A percentile compares a stretch with the other conserved stretches of the same genome.
phyloP scores from a whole-genome alignment of 2,113 vertebrate genomes.

The Cephalopholis sonnerati region DNA sequence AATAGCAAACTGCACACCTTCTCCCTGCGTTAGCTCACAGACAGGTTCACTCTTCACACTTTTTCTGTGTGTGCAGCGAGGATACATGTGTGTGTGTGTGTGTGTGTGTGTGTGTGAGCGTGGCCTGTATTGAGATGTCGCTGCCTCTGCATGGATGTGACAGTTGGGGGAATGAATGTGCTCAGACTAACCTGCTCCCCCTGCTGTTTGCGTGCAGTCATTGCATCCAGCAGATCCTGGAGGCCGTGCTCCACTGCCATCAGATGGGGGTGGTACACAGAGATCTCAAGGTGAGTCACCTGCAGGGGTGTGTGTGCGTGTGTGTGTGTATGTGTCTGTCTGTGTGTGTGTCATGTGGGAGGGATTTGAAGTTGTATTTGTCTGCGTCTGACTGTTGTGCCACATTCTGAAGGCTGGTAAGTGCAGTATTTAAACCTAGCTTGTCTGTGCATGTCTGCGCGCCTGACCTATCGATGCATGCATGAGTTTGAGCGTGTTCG shows the following conservation, averaged over 20 bases:
- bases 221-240: conserved; percentile 95
- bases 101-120: conserved; percentile 23
- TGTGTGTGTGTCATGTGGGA: conserved; percentile 22
- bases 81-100: conserved; percentile 1
- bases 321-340: conserved; percentile 18
- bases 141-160: conserved; percentile 71
- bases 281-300: conserved; percentile 92
- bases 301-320: conserved; percentile 28
- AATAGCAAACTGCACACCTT: conserved; percentile 50
- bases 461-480: conserved; percentile 9
- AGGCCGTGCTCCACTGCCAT: conserved; percentile 92
- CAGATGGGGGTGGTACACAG: conserved; percentile 94
- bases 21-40: conserved; percentile 62
- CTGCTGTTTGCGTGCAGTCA: conserved; percentile 89
- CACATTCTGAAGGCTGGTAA: conserved; percentile 58
- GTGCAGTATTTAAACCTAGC: conserved; percentile 45
- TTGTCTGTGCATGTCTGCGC: conserved; percentile 49
- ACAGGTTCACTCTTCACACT: conserved; percentile 53
- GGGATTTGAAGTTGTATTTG: conserved; percentile 23
- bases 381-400: conserved; percentile 49
- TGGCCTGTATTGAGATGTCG: conserved; percentile 21
- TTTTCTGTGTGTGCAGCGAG: not conserved
- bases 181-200: conserved; percentile 81
- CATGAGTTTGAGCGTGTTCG: conserved; percentile 23
- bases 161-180: conserved; percentile 53